These are phyloP conservation scores for Mactra quadrangularis DNA, from an alignment of 1,140 invertebrate genomes.

Conservation along the genomic window DNA sequence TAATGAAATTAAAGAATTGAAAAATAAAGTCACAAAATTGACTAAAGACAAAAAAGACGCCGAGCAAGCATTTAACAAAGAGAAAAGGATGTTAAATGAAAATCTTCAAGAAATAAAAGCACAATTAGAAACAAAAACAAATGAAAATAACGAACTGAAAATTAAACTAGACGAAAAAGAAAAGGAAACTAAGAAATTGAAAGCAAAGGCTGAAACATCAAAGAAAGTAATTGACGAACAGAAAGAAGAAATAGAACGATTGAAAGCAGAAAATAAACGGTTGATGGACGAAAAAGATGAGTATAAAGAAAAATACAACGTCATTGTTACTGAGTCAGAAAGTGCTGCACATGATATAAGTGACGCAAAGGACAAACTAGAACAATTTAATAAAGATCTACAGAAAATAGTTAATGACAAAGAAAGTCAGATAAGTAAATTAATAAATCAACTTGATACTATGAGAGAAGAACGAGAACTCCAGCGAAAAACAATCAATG, in stretches of 20 bases:
- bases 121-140: constrained; percentile 28
- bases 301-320: constrained; percentile 41
- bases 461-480: constrained; percentile 59
- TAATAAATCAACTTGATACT: constrained; percentile 52
- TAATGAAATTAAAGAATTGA: constrained; percentile 64
- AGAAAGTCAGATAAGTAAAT: constrained; percentile 55
- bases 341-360: constrained; percentile 54
- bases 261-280: constrained; percentile 57
- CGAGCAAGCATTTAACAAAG: constrained; percentile 44
- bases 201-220: constrained; percentile 42
- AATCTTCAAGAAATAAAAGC: constrained; percentile 42
- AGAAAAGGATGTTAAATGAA: constrained; percentile 38
- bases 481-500: constrained; percentile 51
- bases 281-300: constrained; percentile 57
- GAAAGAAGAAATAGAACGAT: constrained; percentile 57
- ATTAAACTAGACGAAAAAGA: constrained; percentile 65
- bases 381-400: constrained; percentile 59
- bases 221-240: constrained; percentile 39
- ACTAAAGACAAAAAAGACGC: constrained; percentile 59
- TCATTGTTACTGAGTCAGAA: constrained; percentile 31
- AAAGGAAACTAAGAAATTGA: constrained; percentile 61
- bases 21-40: constrained; percentile 53
- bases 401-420: constrained; percentile 56
- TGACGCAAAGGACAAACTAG: constrained; percentile 51
- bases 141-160: constrained; percentile 59